A percentile compares a stretch with the other conserved stretches of the same genome.
Conservation (phyloP, 2,113 vertebrate genomes). For the Cepphus grylle region DNA sequence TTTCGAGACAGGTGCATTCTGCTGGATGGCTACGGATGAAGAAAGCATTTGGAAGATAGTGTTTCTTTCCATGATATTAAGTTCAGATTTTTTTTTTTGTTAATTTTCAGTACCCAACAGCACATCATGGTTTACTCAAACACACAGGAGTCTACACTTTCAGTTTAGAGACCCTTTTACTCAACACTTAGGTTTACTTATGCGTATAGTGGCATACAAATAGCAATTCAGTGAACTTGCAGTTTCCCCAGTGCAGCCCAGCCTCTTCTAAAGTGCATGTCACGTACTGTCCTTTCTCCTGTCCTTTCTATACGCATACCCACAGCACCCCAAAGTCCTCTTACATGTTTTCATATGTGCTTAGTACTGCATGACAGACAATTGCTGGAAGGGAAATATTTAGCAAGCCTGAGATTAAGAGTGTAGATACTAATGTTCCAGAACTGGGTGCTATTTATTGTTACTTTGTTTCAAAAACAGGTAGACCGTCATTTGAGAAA, state of each 20-base stretch:
- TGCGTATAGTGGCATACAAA: neutral
- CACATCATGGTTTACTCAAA: neutral
- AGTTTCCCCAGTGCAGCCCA: neutral
- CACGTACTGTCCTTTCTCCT: neutral
- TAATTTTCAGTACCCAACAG: neutral
- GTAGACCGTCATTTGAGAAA: constrained; percentile 97
- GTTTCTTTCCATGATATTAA: neutral
- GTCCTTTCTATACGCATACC: neutral
- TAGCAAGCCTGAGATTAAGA: neutral
- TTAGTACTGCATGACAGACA: neutral
- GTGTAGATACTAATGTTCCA: neutral
- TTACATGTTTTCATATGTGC: neutral
- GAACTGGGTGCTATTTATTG: constrained; percentile 4
- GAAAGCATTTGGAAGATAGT: neutral
- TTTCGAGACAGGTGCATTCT: neutral
- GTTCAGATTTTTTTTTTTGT: neutral
- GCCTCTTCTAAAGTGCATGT: neutral
- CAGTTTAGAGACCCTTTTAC: neutral
- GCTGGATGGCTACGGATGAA: neutral
- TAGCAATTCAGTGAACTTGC: neutral
- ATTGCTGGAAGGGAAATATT: neutral
- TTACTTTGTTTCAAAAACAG: constrained; percentile 74
- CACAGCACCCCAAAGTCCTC: neutral
- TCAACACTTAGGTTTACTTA: neutral
- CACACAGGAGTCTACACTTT: neutral